Conservation (phyloP, 92 coral and sea anemone genomes). For the Epizoanthus illoricatus region DNA sequence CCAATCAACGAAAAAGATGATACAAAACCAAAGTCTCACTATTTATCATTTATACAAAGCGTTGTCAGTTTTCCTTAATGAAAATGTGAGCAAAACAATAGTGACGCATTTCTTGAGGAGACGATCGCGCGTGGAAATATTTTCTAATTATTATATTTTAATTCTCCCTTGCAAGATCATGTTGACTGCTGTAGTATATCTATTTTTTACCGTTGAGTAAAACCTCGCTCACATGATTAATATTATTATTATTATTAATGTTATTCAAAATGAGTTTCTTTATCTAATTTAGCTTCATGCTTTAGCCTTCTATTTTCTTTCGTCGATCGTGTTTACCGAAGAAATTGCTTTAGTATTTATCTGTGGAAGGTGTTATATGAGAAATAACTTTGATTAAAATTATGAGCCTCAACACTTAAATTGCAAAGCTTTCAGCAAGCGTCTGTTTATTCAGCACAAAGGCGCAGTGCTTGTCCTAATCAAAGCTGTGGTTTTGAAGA, state of each 20-base stretch:
- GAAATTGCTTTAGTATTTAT: conserved; percentile 27
- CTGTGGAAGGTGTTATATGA: conserved; percentile 32
- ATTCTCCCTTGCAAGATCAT: not conserved
- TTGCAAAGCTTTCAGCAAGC: conserved; percentile 26
- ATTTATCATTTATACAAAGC: conserved; percentile 30
- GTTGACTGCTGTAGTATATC: not conserved
- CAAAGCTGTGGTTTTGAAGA: conserved; percentile 16
- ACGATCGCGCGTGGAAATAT: no score
- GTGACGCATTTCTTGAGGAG: not conserved
- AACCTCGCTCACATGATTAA: not conserved
- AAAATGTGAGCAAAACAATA: not conserved
- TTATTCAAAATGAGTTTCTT: conserved; percentile 12
- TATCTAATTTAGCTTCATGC: conserved; percentile 11
- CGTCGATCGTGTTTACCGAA: conserved; percentile 28
- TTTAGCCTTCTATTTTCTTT: not conserved
- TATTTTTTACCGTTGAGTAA: not conserved
- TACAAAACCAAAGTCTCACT: conserved; percentile 10
- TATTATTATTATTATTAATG: not conserved
- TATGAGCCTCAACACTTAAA: conserved; percentile 4
- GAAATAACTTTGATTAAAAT: conserved; percentile 39
- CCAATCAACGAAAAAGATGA: conserved; percentile 38
- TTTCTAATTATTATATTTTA: not conserved
- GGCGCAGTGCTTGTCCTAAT: conserved; percentile 1
- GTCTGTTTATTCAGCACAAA: conserved; percentile 28
- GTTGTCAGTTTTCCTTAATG: conserved; percentile 16